Evolutionary conservation across 2,888 invertebrate genomes (phyloP), one percentile per base, ranked within the genome.

Genomic region (Mesorhabditis sp.): DNA sequence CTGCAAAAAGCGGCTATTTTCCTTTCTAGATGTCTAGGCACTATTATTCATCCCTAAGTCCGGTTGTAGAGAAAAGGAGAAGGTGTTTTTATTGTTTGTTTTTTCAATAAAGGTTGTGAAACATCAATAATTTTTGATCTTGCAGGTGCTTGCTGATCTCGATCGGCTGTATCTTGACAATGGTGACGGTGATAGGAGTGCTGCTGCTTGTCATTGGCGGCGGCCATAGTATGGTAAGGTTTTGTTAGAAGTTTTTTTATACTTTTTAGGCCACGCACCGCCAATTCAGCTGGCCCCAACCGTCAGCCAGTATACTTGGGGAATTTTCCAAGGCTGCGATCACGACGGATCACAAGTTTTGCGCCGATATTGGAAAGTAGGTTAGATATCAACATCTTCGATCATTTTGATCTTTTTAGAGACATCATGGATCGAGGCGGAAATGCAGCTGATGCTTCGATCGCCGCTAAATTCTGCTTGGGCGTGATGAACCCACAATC

Each of bases 401-500:
- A 6, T 65, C 13, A 10, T 65, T 65, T 28, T 28, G 58, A 13
- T 58, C n/a, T 58, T 73, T 43, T 70, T 68, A 45, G 50, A 65
- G 86, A 88, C 6, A 91, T 93, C 79, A 87, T 94, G 67, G 86
- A 89, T 79, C 90, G 89, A 82, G 90, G 85, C 7, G 87, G 87
- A n/a, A 86, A 86, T 67, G 93, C 92, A 0, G 92, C 92, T 4
- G 95, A 95, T 86, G 92, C 93, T 0, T 92, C 93, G 0, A 91
- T 95, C 80, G 93, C 93, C 0, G 90, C 92, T 0, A 86, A 93
- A 65, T 90, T 95, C 80, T 94, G 94, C 86, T 92, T 93, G 86
- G 94, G 94, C 0, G 89, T 93, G 4, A 90, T 91, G 4, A 91
- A 92, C 86, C 90, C 92, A 4, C 93, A 94, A 86, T 91, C 92